Percentiles rank a stretch among this genome's conserved stretches.
Conservation (phyloP, 1,140 invertebrate species). For the Saccostrea glomerata region DNA sequence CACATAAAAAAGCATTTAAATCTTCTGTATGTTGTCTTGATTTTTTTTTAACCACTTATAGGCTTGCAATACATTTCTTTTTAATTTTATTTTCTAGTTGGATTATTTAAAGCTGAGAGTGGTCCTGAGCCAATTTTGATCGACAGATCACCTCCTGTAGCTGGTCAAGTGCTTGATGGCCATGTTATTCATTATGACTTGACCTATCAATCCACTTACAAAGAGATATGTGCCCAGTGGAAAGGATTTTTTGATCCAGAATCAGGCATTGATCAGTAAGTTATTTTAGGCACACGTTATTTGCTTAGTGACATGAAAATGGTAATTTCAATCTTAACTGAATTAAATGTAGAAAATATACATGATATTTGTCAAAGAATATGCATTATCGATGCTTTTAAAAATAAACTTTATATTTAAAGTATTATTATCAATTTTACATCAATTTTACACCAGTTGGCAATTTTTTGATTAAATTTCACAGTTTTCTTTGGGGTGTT, state of each 20-base stretch:
- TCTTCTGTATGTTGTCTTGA: too few relatives aligned
- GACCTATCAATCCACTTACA: constrained; percentile 44
- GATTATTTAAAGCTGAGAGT: constrained; percentile 51
- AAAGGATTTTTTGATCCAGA: constrained; percentile 54
- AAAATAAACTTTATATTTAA: too few relatives aligned
- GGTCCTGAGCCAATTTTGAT: constrained; percentile 55
- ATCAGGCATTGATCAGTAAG: constrained; percentile 52
- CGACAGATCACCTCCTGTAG: constrained; percentile 57
- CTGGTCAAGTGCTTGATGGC: constrained; percentile 59
- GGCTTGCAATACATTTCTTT: not conserved
- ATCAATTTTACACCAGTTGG: too few relatives aligned
- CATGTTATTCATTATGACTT: not conserved
- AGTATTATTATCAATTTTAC: too few relatives aligned
- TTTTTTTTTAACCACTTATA: too few relatives aligned
- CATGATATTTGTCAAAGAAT: too few relatives aligned
- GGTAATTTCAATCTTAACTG: too few relatives aligned
- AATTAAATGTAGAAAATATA: too few relatives aligned
- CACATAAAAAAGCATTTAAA: too few relatives aligned
- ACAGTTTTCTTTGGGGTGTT: constrained; percentile 62
- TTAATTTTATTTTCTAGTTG: constrained; percentile 46
- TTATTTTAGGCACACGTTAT: not conserved
- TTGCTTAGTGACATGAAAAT: too few relatives aligned
- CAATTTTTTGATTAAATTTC: too few relatives aligned
- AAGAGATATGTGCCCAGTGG: constrained; percentile 56
- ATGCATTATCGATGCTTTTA: too few relatives aligned